Evolutionary conservation across 2,113 vertebrate species (phyloP).

Genomic region (Terrapene triunguis): DNA sequence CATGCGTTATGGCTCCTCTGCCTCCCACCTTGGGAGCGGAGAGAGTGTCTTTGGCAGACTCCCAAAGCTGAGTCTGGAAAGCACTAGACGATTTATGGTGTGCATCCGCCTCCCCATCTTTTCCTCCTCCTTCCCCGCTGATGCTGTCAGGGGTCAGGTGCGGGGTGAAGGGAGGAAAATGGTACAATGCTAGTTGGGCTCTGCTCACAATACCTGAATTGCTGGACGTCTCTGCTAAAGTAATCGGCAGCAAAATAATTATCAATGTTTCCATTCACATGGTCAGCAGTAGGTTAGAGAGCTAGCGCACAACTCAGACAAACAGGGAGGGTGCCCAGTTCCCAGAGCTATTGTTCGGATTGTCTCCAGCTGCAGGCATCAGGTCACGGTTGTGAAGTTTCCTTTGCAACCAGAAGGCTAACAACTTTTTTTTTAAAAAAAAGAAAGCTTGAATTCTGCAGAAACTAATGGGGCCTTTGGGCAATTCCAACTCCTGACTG

Average conservation of each 20-base stretch:
- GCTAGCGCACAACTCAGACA: accelerated
- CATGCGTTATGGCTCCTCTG: accelerated
- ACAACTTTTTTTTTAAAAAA: too few relatives aligned
- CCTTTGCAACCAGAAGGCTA: too few relatives aligned
- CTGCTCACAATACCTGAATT: not conserved
- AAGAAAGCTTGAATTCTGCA: not conserved
- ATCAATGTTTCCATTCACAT: accelerated
- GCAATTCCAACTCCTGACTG: not conserved
- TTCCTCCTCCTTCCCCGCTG: not conserved
- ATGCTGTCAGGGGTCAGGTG: not conserved
- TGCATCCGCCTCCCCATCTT: not conserved
- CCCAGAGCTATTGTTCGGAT: accelerated
- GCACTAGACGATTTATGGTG: not conserved
- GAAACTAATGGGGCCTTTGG: not conserved
- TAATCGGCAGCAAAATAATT: not conserved
- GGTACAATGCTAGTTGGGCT: accelerated
- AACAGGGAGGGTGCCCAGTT: accelerated
- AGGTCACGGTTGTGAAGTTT: accelerated
- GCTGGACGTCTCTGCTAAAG: accelerated
- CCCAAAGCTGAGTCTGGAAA: not conserved
- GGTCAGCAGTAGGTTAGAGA: not conserved
- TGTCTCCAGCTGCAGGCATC: not conserved
- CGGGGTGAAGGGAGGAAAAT: not conserved
- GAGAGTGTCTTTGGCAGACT: not conserved
- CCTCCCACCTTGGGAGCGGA: accelerated